Conservation (phyloP, 2,113 vertebrate genomes). For the Thomomys bottae region DNA sequence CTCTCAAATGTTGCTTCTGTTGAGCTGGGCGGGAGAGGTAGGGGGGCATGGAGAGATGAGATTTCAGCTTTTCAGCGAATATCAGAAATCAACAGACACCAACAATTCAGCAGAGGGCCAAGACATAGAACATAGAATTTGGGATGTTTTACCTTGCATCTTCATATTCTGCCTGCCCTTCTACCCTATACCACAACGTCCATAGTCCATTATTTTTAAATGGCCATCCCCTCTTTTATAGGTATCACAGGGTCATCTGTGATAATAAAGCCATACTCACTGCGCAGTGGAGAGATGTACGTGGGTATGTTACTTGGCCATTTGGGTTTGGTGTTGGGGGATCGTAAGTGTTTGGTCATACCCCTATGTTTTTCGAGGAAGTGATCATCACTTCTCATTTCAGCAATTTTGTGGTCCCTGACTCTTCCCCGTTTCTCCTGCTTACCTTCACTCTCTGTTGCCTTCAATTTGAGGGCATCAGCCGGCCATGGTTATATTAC, state of each 20-base stretch:
- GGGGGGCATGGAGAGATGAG: neutral
- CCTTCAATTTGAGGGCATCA: neutral
- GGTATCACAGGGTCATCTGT: constrained; percentile 83
- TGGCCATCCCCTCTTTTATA: constrained; percentile 51
- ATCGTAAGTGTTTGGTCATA: neutral
- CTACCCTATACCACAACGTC: neutral
- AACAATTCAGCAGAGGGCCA: neutral
- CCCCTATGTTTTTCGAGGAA: neutral
- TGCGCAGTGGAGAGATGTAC: constrained; percentile 86
- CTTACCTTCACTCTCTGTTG: neutral
- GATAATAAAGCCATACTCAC: constrained; percentile 84
- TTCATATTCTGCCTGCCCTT: neutral
- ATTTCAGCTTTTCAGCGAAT: neutral
- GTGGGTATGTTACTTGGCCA: constrained; percentile 82
- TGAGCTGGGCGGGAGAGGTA: too few species aligned
- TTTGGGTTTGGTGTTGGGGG: neutral
- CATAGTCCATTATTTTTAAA: neutral
- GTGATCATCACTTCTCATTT: neutral
- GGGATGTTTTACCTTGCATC: neutral
- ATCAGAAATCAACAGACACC: too few species aligned
- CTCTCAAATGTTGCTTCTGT: neutral
- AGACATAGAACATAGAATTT: too few species aligned
- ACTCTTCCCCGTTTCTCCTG: neutral
- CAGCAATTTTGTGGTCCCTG: rapidly evolving
- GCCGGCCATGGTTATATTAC: neutral